Conservation (phyloP, 2,113 vertebrate species). For the Picathartes gymnocephalus region DNA sequence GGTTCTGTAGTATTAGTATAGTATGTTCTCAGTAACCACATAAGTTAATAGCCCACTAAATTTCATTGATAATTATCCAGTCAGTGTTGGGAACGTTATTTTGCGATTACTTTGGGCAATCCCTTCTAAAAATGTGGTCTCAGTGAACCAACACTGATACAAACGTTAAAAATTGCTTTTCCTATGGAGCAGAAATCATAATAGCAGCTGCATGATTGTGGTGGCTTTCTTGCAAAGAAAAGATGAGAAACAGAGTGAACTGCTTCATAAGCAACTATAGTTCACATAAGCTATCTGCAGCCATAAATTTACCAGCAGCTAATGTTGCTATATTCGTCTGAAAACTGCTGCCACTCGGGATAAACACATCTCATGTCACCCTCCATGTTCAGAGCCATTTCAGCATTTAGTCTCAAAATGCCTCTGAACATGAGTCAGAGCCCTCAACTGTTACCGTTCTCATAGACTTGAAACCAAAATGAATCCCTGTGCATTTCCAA, state of each 20-base stretch:
- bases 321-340: background rate
- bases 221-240: background rate
- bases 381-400: background rate
- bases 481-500: background rate
- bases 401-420: conserved; percentile 4
- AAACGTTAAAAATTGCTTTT: background rate
- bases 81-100: background rate
- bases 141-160: background rate
- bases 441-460: background rate
- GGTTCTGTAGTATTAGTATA: background rate
- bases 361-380: background rate
- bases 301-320: conserved; percentile 27
- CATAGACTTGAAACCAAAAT: conserved; percentile 15
- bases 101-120: background rate
- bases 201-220: background rate
- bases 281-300: conserved; percentile 17
- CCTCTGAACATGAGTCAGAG: conserved; percentile 34
- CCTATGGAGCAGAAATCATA: background rate
- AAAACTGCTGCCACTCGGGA: background rate
- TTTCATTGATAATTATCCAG: background rate
- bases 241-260: background rate
- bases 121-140: background rate
- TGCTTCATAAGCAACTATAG: conserved; percentile 26
- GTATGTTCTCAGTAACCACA: background rate
- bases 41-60: background rate